Evolutionary conservation across 2,113 vertebrate species (phyloP).

Genomic region (Pluvianellus socialis): DNA sequence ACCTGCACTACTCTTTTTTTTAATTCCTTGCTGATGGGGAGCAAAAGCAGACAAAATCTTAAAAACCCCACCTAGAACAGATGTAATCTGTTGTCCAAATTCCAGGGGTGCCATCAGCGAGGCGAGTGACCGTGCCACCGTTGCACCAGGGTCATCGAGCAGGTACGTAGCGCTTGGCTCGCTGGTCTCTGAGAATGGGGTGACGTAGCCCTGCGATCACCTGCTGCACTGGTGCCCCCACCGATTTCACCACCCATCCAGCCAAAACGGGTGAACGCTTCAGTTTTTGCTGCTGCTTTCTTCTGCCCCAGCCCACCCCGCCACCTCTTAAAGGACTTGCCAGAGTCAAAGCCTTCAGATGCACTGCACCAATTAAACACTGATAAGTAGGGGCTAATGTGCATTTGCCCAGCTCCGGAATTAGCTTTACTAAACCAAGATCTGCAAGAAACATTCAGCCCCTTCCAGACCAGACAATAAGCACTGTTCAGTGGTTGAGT

Average conservation of each 20-base stretch:
- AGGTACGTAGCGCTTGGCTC: rapidly evolving
- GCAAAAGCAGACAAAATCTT: background rate
- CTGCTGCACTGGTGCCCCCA: rapidly evolving
- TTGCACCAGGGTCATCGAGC: rapidly evolving
- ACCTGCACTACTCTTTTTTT: background rate
- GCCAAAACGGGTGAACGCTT: rapidly evolving
- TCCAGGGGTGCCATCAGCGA: rapidly evolving
- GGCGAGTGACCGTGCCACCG: rapidly evolving
- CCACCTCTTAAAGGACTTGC: background rate
- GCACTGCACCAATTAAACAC: background rate
- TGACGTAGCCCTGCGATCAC: rapidly evolving
- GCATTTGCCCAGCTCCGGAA: background rate
- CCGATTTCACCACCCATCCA: background rate
- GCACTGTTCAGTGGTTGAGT: background rate
- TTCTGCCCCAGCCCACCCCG: background rate
- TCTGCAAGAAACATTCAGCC: background rate
- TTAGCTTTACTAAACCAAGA: background rate
- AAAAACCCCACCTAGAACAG: background rate
- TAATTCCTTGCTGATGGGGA: background rate
- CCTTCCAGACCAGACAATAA: background rate
- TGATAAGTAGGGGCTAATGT: background rate
- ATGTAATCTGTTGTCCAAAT: background rate
- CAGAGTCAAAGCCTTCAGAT: background rate
- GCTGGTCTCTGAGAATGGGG: no score
- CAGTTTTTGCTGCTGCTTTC: background rate